Conservation (phyloP, 2,888 invertebrate species). For the Eupithecia abbreviata region DNA sequence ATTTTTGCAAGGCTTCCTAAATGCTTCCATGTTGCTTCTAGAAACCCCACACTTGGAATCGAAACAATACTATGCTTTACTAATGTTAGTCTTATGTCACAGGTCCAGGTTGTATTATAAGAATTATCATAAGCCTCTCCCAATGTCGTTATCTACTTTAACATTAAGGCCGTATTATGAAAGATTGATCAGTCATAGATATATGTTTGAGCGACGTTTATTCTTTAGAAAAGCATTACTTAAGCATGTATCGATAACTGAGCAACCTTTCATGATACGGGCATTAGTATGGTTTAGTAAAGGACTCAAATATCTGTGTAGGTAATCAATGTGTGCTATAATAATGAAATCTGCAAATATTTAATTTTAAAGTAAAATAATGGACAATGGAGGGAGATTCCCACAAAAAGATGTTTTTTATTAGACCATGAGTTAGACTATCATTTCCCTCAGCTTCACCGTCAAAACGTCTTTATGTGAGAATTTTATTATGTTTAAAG, state of each 20-base stretch:
- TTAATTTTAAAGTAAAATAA: conserved; percentile 63
- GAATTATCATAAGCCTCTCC: conserved; percentile 69
- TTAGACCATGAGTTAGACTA: not conserved
- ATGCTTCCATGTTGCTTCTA: conserved; percentile 74
- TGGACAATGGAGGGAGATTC: conserved; percentile 56
- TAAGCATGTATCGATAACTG: too few species aligned
- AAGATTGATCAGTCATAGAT: too few species aligned
- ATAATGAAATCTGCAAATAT: conserved; percentile 63
- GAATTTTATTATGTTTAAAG: conserved; percentile 68
- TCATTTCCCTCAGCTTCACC: conserved; percentile 7
- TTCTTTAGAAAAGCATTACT: too few species aligned
- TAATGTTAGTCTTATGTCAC: conserved; percentile 70
- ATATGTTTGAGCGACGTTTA: too few species aligned
- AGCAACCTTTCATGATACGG: too few species aligned
- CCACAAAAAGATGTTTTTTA: conserved; percentile 59
- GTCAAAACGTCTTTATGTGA: conserved; percentile 59
- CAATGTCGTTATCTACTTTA: conserved; percentile 77
- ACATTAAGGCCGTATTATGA: conserved; percentile 49
- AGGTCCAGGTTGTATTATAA: conserved; percentile 81
- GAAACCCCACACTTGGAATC: conserved; percentile 62
- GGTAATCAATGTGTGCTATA: conserved; percentile 78
- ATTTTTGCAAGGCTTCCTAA: conserved; percentile 71
- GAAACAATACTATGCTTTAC: conserved; percentile 70
- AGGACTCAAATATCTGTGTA: conserved; percentile 70
- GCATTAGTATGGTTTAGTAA: conserved; percentile 65